Conservation (phyloP, 1,140 invertebrate species). For the Trichonephila clavata region DNA sequence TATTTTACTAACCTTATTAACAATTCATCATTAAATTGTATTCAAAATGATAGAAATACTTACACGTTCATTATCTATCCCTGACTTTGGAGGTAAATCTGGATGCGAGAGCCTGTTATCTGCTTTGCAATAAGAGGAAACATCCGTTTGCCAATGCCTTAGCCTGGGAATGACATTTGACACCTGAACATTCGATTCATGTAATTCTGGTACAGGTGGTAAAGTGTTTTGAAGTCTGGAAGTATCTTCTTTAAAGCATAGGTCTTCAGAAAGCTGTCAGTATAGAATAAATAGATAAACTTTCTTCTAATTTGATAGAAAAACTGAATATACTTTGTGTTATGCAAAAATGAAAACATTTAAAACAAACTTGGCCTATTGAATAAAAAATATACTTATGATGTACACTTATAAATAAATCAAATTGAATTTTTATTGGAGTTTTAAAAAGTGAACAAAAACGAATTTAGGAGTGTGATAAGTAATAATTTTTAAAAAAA, state of each 20-base stretch:
- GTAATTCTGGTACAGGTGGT: slow-evolving; percentile 72
- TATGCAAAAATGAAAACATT: background rate
- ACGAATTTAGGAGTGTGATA: background rate
- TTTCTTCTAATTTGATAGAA: background rate
- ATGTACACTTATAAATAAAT: too few species aligned
- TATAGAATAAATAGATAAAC: background rate
- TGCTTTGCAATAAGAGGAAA: background rate
- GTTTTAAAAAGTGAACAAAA: background rate
- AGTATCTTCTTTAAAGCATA: slow-evolving; percentile 72
- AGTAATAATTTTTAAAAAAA: background rate
- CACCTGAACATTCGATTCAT: slow-evolving; percentile 56
- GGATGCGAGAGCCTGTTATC: slow-evolving; percentile 69
- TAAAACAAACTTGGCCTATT: background rate
- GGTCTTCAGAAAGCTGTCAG: slow-evolving; percentile 64
- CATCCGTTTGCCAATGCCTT: slow-evolving; percentile 59
- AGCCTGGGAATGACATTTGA: slow-evolving; percentile 55
- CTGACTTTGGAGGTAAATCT: slow-evolving; percentile 64
- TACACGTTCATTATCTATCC: slow-evolving; percentile 67
- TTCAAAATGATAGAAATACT: background rate
- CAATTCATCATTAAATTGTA: too few species aligned
- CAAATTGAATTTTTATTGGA: background rate
- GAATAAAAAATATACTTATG: too few species aligned
- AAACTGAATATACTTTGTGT: too few species aligned
- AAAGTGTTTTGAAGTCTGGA: slow-evolving; percentile 49
- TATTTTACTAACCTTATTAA: too few species aligned